Evolutionary conservation across 1,140 invertebrate genomes (phyloP).

Genomic region (Phocides pigmalion): DNA sequence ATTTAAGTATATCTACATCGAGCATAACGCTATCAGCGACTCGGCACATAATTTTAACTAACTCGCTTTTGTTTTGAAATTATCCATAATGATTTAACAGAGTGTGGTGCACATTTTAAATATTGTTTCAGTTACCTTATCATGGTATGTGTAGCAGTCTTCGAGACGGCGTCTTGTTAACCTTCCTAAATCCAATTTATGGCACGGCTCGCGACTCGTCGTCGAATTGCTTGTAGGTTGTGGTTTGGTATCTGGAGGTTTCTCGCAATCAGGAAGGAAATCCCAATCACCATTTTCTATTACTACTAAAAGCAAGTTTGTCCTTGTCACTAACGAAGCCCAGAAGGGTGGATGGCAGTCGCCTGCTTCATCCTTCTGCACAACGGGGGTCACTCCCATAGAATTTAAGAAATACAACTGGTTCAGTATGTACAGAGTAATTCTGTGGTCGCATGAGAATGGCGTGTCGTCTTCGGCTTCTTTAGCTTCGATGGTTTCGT

Average conservation of each 20-base stretch:
- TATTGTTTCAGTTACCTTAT: constrained; percentile 76
- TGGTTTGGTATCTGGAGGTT: constrained; percentile 67
- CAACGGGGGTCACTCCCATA: constrained; percentile 69
- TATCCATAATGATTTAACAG: no score
- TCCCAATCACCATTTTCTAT: constrained; percentile 82
- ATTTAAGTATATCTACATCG: no score
- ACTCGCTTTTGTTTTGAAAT: no score
- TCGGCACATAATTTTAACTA: no score
- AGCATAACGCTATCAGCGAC: no score
- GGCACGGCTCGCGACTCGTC: constrained; percentile 85
- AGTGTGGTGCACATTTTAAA: no score
- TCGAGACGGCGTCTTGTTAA: constrained; percentile 87
- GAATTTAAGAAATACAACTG: constrained; percentile 83
- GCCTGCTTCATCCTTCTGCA: constrained; percentile 51
- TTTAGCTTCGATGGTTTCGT: constrained; percentile 55
- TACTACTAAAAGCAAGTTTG: constrained; percentile 92
- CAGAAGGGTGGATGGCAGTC: constrained; percentile 82
- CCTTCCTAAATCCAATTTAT: constrained; percentile 89
- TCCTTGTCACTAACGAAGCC: constrained; percentile 87
- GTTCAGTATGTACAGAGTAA: constrained; percentile 87
- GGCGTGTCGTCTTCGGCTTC: constrained; percentile 74
- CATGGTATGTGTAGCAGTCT: constrained; percentile 90
- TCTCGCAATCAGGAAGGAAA: constrained; percentile 61
- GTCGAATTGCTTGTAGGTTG: constrained; percentile 71
- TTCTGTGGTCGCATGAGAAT: constrained; percentile 86